phyloP scores from a whole-genome alignment of 2,888 invertebrate species.

The Ommatoiulus sabulosus region DNA sequence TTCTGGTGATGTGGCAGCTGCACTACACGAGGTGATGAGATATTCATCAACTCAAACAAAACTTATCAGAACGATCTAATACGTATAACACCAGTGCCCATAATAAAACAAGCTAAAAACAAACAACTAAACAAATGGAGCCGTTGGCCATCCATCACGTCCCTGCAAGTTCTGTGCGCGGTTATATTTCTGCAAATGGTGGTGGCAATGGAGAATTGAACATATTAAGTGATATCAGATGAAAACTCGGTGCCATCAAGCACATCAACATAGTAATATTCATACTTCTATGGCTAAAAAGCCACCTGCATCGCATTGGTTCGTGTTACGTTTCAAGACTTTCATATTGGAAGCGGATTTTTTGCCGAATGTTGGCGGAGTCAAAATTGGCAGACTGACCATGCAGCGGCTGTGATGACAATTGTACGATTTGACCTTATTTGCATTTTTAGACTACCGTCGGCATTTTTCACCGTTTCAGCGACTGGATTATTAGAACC shows the following conservation, averaged over 20 bases:
- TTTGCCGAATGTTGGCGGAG: slow-evolving; percentile 29
- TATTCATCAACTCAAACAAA: slow-evolving; percentile 35
- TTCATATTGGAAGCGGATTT: slow-evolving; percentile 43
- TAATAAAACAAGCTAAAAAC: not conserved
- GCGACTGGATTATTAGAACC: slow-evolving; percentile 2
- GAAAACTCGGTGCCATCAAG: slow-evolving; percentile 8
- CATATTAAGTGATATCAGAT: slow-evolving; percentile 29
- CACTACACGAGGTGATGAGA: slow-evolving; percentile 28
- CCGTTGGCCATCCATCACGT: slow-evolving; percentile 24
- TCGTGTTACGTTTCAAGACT: slow-evolving; percentile 40
- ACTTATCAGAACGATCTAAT: slow-evolving; percentile 43
- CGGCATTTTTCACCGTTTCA: slow-evolving; percentile 3
- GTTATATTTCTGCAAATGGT: slow-evolving; percentile 24
- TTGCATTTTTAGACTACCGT: slow-evolving; percentile 12
- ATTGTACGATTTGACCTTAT: slow-evolving; percentile 5
- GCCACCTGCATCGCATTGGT: slow-evolving; percentile 36
- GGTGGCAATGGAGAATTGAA: not conserved
- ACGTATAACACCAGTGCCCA: slow-evolving; percentile 40
- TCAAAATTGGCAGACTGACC: slow-evolving; percentile 4
- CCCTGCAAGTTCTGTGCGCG: not conserved
- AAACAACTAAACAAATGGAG: not conserved
- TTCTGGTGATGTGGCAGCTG: slow-evolving; percentile 36
- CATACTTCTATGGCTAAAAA: slow-evolving; percentile 16
- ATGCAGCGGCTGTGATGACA: slow-evolving; percentile 35
- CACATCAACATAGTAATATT: slow-evolving; percentile 39